Base-by-base conservation (phyloP, 53 echinoderm and acorn worm species). In the Paracentrotus lividus region DNA sequence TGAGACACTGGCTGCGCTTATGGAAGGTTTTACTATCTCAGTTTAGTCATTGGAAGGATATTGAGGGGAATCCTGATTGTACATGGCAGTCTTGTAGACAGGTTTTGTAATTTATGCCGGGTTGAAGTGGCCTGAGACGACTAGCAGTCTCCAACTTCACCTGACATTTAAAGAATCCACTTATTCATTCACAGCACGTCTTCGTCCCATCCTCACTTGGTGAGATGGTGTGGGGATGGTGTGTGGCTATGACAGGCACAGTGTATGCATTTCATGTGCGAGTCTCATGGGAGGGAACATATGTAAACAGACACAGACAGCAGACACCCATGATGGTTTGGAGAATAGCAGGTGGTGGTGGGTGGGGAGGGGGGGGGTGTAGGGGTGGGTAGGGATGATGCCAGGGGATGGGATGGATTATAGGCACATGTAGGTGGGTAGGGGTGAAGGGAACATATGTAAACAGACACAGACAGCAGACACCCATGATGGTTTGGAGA, bases 161-260 rank as follows among this genome's bases (percentile, higher is more conserved):
- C 86, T 86, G 86, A 86, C 86, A 86, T 86, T 86, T 86, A 53
- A 54, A 34, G 86, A 86, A 86, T 86, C 86, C 86, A 86, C 86
- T 86, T 86, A 86, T 86, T 86, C 86, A 86, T 86, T 54, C 56
- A 56, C 40, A 56, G 86, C 86, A 86, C 47, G 86, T 86, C 23
- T 16, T 18, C 16, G 3, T n/a, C n/a, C 53, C 81, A 27, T 81
- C 18, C 44, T 47, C 47, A 21, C n/a, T 81, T 20, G 45, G 81
- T 23, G 81, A 45, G 81, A 47, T 81, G 81, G 16, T 10, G 81
- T 81, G 23, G 13, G 26, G 81, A 81, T 26, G 81, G 45, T 51
- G 23, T 23, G 33, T 24, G 14, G 26, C 81, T 14, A 10, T 31
- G 27, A 29, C 47, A 8, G 45, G n/a, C 49, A 8, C 81, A 40